These are phyloP conservation scores for Sarotherodon lohbergeri DNA, from an alignment of 2,113 vertebrate genomes.

Conservation along the genomic window DNA sequence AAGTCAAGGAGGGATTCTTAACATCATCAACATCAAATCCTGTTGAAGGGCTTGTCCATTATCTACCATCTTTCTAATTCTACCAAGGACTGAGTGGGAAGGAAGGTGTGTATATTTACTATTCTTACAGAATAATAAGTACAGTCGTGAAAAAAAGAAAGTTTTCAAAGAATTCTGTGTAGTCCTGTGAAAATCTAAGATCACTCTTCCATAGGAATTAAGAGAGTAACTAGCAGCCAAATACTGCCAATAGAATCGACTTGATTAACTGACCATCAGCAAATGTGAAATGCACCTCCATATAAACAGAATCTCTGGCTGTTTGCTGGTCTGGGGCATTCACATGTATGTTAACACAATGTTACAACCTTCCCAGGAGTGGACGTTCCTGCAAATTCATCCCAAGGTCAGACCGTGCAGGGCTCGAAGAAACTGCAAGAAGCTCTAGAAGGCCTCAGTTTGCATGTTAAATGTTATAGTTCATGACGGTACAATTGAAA, in stretches of 20 bases:
- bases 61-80: not conserved
- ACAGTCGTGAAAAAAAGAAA: accelerated
- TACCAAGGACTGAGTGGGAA: not conserved
- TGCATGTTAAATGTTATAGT: not conserved
- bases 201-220: not conserved
- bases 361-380: not conserved
- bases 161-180: not conserved
- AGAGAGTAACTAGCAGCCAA: not conserved
- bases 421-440: not conserved
- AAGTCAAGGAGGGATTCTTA: not conserved
- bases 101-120: not conserved
- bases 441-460: not conserved
- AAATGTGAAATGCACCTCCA: accelerated
- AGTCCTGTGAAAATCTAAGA: not conserved
- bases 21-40: not conserved
- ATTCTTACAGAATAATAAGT: not conserved
- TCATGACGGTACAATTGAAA: not conserved
- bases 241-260: not conserved
- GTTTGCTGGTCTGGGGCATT: not conserved
- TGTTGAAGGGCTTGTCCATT: not conserved
- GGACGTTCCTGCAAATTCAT: not conserved
- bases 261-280: not conserved
- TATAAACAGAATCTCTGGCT: not conserved
- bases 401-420: not conserved
- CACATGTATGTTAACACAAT: not conserved